Evolutionary conservation across 1,140 invertebrate genomes (phyloP).

Genomic region (Philopotamus ludificatus): DNA sequence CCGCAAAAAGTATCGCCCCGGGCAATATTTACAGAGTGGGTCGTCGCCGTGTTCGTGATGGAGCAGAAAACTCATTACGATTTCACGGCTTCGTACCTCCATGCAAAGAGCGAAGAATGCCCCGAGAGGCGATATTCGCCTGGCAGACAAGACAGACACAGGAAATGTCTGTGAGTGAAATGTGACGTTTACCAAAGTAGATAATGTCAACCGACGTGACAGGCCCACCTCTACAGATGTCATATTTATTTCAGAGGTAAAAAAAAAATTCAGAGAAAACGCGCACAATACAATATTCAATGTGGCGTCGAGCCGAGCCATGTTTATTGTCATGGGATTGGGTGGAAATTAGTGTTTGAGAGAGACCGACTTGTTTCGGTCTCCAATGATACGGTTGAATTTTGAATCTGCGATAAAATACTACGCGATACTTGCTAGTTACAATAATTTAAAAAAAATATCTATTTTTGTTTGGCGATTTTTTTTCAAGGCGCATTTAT

Average conservation of each 20-base stretch:
- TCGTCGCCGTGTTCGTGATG: conserved; percentile 20
- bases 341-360: background rate
- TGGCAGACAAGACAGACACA: background rate
- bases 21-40: conserved; percentile 27
- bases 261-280: background rate
- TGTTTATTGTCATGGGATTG: background rate
- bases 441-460: too few species aligned
- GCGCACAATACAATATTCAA: background rate
- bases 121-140: background rate
- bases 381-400: background rate
- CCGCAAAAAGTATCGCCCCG: background rate
- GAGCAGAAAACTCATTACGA: conserved; percentile 40
- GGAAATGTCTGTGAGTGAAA: conserved; percentile 4
- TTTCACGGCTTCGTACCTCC: conserved; percentile 38
- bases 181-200: background rate
- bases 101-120: conserved; percentile 8
- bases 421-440: too few species aligned
- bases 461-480: too few species aligned
- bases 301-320: background rate
- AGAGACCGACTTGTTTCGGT: background rate
- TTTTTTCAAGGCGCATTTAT: too few species aligned
- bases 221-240: background rate
- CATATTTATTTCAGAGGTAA: too few species aligned
- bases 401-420: too few species aligned
- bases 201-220: background rate